phyloP scores from a whole-genome alignment of 2,113 vertebrate species.

The Lagopus muta region DNA sequence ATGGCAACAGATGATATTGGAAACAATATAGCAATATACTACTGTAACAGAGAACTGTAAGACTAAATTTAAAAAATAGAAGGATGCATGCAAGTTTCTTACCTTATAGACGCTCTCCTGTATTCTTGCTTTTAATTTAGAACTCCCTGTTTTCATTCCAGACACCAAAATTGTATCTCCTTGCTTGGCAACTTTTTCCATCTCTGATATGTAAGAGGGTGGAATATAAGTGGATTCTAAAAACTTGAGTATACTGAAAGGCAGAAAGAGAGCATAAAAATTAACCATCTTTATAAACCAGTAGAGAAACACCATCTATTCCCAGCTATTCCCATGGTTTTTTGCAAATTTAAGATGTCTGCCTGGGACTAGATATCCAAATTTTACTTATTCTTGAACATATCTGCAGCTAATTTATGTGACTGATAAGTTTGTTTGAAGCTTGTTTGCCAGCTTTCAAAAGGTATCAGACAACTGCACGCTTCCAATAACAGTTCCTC shows the following conservation, averaged over 20 bases:
- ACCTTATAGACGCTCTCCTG: constrained; percentile 82
- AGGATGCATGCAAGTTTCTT: background rate
- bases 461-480: constrained; percentile 39
- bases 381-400: background rate
- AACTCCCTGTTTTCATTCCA: constrained; percentile 84
- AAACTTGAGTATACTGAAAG: constrained; percentile 90
- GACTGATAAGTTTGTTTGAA: constrained; percentile 32
- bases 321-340: background rate
- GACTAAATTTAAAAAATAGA: background rate
- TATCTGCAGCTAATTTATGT: constrained; percentile 28
- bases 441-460: background rate
- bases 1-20: background rate
- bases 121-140: constrained; percentile 80
- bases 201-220: constrained; percentile 91
- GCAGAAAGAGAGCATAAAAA: background rate
- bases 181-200: constrained; percentile 94
- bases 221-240: constrained; percentile 93
- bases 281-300: background rate
- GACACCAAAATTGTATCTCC: constrained; percentile 87
- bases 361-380: background rate
- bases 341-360: background rate
- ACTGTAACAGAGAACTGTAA: background rate
- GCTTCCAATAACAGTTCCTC: background rate
- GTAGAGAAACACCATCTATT: background rate
- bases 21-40: rapidly evolving